These are phyloP conservation scores for Heliothis subflexa DNA, from an alignment of 1,140 invertebrate species.

Conservation along the genomic window DNA sequence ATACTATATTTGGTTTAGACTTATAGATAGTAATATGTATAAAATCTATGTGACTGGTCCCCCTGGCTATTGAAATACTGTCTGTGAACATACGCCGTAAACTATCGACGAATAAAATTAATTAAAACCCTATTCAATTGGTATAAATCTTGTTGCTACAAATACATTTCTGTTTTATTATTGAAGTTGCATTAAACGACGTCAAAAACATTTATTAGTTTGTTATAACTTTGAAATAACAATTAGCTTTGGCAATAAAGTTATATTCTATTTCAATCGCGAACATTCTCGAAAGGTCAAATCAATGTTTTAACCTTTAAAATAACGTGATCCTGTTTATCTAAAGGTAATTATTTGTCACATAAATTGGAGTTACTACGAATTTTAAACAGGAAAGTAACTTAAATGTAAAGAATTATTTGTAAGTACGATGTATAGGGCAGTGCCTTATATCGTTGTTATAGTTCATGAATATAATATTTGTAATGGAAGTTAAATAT, in stretches of 20 bases:
- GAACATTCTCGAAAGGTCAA: background rate
- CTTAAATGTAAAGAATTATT: background rate
- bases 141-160: background rate
- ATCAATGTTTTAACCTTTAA: background rate
- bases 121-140: background rate
- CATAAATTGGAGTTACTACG: background rate
- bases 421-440: constrained; percentile 57
- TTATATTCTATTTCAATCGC: background rate
- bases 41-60: constrained; percentile 6
- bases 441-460: constrained; percentile 66
- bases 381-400: constrained; percentile 17
- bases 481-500: constrained; percentile 14
- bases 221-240: background rate
- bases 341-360: background rate
- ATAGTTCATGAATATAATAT: constrained; percentile 37
- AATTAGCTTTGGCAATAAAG: background rate
- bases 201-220: background rate
- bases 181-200: background rate
- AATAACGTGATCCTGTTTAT: background rate
- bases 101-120: background rate
- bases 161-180: background rate
- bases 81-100: too few species aligned
- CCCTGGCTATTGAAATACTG: constrained; percentile 2
- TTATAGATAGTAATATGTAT: background rate
- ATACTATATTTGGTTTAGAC: constrained; percentile 27